phyloP scores from a whole-genome alignment of 2,113 vertebrate species.

The Calcarius ornatus region DNA sequence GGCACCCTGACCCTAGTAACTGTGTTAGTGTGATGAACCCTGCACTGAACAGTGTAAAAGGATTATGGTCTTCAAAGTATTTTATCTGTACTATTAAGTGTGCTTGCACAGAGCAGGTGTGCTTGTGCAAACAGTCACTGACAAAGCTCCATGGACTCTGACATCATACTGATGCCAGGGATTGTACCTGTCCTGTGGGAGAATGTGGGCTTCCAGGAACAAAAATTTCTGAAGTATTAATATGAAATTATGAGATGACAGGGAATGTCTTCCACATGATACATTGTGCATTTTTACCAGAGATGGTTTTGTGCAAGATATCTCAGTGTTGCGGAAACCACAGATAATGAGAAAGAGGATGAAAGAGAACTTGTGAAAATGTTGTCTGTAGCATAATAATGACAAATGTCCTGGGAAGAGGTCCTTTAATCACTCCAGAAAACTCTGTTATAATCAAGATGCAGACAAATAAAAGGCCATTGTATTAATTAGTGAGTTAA shows the following conservation, averaged over 20 bases:
- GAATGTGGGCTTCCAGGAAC: background rate
- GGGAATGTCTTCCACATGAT: background rate
- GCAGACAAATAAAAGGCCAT: background rate
- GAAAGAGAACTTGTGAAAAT: background rate
- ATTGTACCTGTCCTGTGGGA: accelerated
- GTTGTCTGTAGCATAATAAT: background rate
- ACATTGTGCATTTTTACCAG: background rate
- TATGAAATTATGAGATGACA: background rate
- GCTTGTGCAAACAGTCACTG: background rate
- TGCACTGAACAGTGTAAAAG: background rate
- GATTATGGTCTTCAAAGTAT: background rate
- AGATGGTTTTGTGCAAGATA: background rate
- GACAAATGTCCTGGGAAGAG: background rate
- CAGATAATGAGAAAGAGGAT: background rate
- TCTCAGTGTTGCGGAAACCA: background rate
- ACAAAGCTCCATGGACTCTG: background rate
- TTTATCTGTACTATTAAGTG: background rate
- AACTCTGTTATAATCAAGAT: background rate
- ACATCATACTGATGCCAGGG: background rate
- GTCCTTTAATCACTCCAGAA: background rate
- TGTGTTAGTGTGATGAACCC: background rate
- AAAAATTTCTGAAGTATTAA: background rate
- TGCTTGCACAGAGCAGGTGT: background rate
- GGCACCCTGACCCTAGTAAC: background rate
- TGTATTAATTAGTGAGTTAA: background rate